Conservation (phyloP, 92 coral and sea anemone species). For the Heliopora coerulea region DNA sequence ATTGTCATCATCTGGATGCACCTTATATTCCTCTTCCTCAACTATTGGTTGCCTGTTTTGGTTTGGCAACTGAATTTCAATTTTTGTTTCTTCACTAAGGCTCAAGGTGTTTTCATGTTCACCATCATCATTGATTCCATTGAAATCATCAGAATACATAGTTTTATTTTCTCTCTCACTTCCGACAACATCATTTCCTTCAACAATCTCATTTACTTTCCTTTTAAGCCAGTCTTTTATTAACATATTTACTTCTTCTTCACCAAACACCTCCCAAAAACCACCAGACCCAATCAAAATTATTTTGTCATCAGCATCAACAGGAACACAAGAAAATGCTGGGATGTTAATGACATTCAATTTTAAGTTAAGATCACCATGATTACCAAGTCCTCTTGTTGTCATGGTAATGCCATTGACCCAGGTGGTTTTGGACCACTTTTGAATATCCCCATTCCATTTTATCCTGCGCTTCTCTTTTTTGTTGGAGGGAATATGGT, state of each 20-base stretch:
- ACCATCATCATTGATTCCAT: not conserved
- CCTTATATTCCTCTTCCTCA: not conserved
- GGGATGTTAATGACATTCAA: slow-evolving; percentile 70
- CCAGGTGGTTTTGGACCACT: slow-evolving; percentile 69
- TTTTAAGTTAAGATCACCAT: slow-evolving; percentile 88
- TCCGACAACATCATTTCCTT: not conserved
- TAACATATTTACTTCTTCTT: slow-evolving; percentile 75
- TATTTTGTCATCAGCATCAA: slow-evolving; percentile 73
- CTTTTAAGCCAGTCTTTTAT: slow-evolving; percentile 72
- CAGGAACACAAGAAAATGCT: slow-evolving; percentile 62
- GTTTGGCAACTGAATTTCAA: no score
- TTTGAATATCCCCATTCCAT: slow-evolving; percentile 69
- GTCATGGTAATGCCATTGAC: slow-evolving; percentile 81
- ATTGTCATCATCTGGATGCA: not conserved
- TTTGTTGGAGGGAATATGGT: slow-evolving; percentile 80
- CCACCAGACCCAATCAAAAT: slow-evolving; percentile 82
- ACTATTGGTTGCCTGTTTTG: no score
- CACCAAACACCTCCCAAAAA: slow-evolving; percentile 89
- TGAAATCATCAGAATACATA: not conserved
- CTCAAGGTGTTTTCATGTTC: not conserved
- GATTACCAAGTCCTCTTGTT: slow-evolving; percentile 94
- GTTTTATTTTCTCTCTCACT: no score
- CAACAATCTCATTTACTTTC: slow-evolving; percentile 21
- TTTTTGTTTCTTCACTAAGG: no score
- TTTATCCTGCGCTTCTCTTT: slow-evolving; percentile 75